Percentiles rank a stretch among this genome's conserved stretches.
phyloP scores from a whole-genome alignment of 2,113 vertebrate species.

The Sylvietta virens region DNA sequence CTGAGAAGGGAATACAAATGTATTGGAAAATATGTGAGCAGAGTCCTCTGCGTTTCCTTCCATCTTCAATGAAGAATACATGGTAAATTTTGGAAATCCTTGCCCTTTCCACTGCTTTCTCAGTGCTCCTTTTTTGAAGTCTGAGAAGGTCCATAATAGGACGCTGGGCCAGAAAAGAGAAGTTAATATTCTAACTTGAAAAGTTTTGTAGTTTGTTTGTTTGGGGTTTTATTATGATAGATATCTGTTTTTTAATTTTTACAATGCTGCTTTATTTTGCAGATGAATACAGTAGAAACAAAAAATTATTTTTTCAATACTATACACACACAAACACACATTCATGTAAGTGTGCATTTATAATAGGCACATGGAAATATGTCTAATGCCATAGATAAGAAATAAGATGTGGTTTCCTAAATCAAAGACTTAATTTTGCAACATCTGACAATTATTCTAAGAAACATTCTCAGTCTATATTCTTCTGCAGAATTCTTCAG shows the following conservation, averaged over 20 bases:
- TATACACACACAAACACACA: neutral
- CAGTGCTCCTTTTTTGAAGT: neutral
- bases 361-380: neutral
- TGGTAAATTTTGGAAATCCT: neutral
- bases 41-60: neutral
- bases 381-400: neutral
- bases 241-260: neutral
- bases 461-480: neutral
- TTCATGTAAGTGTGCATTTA: neutral
- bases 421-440: neutral
- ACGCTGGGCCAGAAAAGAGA: neutral
- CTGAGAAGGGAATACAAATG: accelerated
- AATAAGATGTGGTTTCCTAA: neutral
- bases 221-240: neutral
- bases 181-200: neutral
- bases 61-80: neutral
- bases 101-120: neutral
- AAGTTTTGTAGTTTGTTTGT: neutral
- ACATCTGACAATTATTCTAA: neutral
- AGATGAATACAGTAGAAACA: neutral
- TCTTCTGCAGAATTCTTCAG: neutral
- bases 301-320: neutral
- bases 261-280: neutral
- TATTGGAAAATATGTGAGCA: neutral
- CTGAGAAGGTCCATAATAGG: neutral